phyloP scores from a whole-genome alignment of 2,888 invertebrate species.

The Malthinus flaveolus region DNA sequence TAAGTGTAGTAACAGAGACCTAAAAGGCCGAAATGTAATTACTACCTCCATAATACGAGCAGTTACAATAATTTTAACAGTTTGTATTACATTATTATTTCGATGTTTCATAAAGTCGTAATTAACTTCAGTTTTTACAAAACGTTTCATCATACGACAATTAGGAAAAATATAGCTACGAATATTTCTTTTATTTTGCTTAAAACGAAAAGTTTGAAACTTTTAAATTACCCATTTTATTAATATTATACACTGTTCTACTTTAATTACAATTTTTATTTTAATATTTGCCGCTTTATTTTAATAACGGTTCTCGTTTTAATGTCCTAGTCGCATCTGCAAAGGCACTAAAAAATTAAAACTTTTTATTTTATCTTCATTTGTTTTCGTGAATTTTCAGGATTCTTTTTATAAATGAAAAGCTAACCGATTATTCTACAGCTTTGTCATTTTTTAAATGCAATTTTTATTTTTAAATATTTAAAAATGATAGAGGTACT shows the following conservation, averaged over 20 bases:
- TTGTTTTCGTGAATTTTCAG: slow-evolving; percentile 18
- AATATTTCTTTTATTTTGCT: no score
- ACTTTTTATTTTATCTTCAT: slow-evolving; percentile 19
- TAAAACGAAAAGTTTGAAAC: no score
- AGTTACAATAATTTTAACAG: no score
- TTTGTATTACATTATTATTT: no score
- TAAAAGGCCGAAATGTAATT: no score
- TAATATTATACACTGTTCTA: background rate
- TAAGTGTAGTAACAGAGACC: no score
- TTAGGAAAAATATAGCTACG: no score
- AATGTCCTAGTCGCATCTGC: slow-evolving; percentile 18
- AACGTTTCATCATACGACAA: no score
- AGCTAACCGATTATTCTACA: slow-evolving; percentile 22
- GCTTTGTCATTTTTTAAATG: slow-evolving; percentile 13
- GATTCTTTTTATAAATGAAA: slow-evolving; percentile 19
- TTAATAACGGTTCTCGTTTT: slow-evolving; percentile 4
- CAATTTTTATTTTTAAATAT: slow-evolving; percentile 13
- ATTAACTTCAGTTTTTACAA: no score
- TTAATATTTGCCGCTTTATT: slow-evolving; percentile 9
- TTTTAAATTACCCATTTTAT: no score
- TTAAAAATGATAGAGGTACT: background rate
- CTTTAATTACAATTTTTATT: background rate
- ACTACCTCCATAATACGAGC: no score
- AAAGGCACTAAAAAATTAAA: slow-evolving; percentile 15
- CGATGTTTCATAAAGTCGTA: no score